Conservation (phyloP, 2,797 vertebrate genomes). For the Melanotaenia parkinsoni region DNA sequence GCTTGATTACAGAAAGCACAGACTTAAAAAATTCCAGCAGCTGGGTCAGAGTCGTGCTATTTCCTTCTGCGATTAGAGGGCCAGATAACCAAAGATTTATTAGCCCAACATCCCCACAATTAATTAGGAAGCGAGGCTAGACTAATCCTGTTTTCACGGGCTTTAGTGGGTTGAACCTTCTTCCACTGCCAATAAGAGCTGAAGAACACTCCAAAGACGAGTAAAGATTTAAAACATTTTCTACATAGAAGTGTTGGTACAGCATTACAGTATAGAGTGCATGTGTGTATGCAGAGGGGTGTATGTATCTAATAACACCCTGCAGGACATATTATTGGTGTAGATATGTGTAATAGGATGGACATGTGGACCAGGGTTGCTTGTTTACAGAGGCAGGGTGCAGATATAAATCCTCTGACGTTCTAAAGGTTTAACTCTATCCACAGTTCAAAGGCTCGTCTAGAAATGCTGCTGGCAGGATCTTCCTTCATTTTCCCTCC, state of each 20-base stretch:
- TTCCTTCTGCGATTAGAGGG: conserved; percentile 72
- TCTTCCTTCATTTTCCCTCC: conserved; percentile 23
- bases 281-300: conserved; percentile 4
- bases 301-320: conserved; percentile 4
- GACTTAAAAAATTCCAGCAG: conserved; percentile 69
- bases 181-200: conserved; percentile 39
- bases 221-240: conserved; percentile 62
- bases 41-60: conserved; percentile 68
- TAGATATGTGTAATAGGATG: conserved; percentile 20
- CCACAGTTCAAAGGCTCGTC: conserved; percentile 74
- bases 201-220: conserved; percentile 69
- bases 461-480: conserved; percentile 47
- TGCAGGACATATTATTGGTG: conserved; percentile 26
- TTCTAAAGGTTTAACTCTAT: conserved; percentile 66
- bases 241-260: conserved; percentile 25
- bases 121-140: conserved; percentile 76
- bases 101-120: conserved; percentile 77
- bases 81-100: conserved; percentile 82
- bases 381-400: conserved; percentile 44
- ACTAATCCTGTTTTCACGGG: conserved; percentile 81
- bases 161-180: conserved; percentile 68
- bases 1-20: conserved; percentile 68
- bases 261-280: conserved; percentile 25
- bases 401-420: conserved; percentile 65
- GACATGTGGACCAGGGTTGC: conserved; percentile 24